A percentile compares a stretch with the other conserved stretches of the same genome.
Evolutionary conservation across 2,113 vertebrate species (phyloP).

Genomic region (Arenaria interpres): DNA sequence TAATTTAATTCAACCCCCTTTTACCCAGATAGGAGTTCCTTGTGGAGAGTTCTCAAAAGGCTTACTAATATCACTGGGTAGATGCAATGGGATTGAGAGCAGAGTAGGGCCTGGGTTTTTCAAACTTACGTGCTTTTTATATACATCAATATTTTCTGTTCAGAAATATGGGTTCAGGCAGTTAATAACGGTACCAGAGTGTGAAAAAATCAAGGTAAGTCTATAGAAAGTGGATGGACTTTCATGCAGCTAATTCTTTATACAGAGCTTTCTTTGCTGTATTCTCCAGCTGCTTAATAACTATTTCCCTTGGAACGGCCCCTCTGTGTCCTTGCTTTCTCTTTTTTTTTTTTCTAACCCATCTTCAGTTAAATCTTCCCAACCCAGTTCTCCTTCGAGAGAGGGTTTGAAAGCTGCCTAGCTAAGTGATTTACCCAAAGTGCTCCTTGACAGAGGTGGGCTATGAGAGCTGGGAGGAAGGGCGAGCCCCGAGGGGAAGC

Average conservation of each 20-base stretch:
- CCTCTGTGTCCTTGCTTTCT: not conserved
- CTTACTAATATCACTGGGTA: not conserved
- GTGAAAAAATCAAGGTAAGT: conserved; percentile 4
- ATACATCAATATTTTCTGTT: not conserved
- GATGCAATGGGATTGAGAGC: not conserved
- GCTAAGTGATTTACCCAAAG: not conserved
- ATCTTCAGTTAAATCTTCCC: not conserved
- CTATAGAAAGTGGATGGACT: not conserved
- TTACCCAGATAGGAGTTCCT: not conserved
- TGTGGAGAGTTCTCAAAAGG: not conserved
- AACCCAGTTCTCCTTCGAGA: not conserved
- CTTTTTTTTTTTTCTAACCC: not conserved
- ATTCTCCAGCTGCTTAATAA: not conserved
- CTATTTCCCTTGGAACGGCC: not conserved
- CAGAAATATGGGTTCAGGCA: not conserved
- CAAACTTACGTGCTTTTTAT: not conserved
- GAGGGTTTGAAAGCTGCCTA: conserved; percentile 20
- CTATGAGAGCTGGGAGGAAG: not conserved
- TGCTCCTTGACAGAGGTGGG: not conserved
- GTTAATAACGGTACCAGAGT: not conserved
- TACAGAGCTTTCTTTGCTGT: not conserved
- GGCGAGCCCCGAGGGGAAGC: not conserved
- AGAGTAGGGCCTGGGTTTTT: not conserved
- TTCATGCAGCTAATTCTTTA: not conserved
- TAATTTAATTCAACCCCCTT: not conserved